Conservation (phyloP, 1,140 invertebrate genomes). For the Drosophila pseudoobscura region DNA sequence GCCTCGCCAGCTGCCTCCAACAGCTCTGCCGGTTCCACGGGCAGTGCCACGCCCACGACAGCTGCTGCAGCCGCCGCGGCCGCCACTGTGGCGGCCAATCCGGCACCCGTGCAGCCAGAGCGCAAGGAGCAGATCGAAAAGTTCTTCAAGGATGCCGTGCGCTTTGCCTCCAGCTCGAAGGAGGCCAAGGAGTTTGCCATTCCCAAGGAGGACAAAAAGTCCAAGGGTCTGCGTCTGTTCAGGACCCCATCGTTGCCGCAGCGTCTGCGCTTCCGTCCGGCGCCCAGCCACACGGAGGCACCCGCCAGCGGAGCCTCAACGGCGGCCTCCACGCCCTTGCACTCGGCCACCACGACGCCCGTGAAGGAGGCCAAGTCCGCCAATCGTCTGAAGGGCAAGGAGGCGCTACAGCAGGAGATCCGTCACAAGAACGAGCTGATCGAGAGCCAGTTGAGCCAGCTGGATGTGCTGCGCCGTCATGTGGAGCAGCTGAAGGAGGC, state of each 20-base stretch:
- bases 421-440: slow-evolving; percentile 80
- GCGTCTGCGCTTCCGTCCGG: slow-evolving; percentile 76
- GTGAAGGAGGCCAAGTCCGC: slow-evolving; percentile 78
- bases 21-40: slow-evolving; percentile 60
- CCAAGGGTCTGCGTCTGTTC: slow-evolving; percentile 74
- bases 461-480: slow-evolving; percentile 76
- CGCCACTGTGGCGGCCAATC: no score
- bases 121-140: slow-evolving; percentile 82
- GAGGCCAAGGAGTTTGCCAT: slow-evolving; percentile 81
- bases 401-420: slow-evolving; percentile 80
- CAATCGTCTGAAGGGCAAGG: slow-evolving; percentile 76
- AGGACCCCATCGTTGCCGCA: slow-evolving; percentile 80
- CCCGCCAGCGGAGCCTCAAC: slow-evolving; percentile 47
- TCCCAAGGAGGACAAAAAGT: slow-evolving; percentile 81
- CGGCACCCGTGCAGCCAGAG: slow-evolving; percentile 52
- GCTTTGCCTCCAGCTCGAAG: slow-evolving; percentile 73
- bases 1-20: slow-evolving; percentile 69
- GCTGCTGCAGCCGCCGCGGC: slow-evolving; percentile 20
- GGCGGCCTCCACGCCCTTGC: slow-evolving; percentile 72
- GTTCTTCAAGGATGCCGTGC: slow-evolving; percentile 81
- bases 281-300: slow-evolving; percentile 55
- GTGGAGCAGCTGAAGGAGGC: slow-evolving; percentile 77
- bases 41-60: slow-evolving; percentile 61
- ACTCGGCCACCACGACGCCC: slow-evolving; percentile 74
- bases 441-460: slow-evolving; percentile 73